Evolutionary conservation across 2,888 invertebrate species (phyloP).

Genomic region (Idaea biselata): DNA sequence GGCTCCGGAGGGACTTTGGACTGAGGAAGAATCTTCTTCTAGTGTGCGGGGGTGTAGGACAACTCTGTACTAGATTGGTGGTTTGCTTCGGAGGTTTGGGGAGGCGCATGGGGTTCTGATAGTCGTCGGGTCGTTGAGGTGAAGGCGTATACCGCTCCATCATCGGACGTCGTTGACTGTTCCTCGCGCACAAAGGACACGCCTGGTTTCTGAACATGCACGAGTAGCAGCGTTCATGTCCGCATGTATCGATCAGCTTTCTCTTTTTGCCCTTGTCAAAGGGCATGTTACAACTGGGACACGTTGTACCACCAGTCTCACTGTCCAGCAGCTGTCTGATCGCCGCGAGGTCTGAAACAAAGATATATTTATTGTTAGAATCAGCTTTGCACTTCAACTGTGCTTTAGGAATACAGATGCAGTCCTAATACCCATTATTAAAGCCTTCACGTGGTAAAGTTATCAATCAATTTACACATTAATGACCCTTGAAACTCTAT

Average conservation of each 20-base stretch:
- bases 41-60: constrained; percentile 89
- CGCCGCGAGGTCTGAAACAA: constrained; percentile 89
- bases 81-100: constrained; percentile 81
- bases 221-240: constrained; percentile 96
- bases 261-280: constrained; percentile 98
- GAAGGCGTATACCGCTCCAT: constrained; percentile 73
- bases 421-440: background rate
- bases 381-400: background rate
- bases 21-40: constrained; percentile 91
- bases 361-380: background rate
- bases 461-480: constrained; percentile 55
- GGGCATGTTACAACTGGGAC: constrained; percentile 94
- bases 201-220: constrained; percentile 96
- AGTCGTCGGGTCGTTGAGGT: constrained; percentile 69
- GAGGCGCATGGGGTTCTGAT: constrained; percentile 79
- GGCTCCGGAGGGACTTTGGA: constrained; percentile 88
- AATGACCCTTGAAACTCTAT: constrained; percentile 58
- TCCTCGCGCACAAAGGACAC: constrained; percentile 90
- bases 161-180: constrained; percentile 65
- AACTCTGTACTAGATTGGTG: constrained; percentile 83
- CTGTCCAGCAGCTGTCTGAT: constrained; percentile 89
- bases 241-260: constrained; percentile 96
- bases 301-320: constrained; percentile 85
- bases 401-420: background rate
- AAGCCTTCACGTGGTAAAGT: constrained; percentile 41